These are phyloP conservation scores for Phalloptychus januarius DNA, from an alignment of 2,797 vertebrate genomes.

Conservation along the genomic window DNA sequence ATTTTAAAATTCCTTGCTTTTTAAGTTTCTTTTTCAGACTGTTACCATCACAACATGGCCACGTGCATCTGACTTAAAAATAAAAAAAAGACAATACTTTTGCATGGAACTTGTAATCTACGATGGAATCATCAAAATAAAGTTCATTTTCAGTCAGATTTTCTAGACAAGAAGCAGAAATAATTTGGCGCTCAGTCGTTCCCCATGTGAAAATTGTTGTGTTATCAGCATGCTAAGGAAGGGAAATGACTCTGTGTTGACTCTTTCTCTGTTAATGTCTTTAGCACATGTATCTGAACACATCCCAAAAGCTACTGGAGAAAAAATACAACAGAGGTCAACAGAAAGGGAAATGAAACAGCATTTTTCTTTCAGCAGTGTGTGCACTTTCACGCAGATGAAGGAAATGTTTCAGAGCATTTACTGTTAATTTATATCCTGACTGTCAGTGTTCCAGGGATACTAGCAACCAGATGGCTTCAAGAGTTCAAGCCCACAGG, in stretches of 20 bases:
- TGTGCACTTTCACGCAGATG: background rate
- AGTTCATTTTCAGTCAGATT: background rate
- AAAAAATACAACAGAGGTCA: background rate
- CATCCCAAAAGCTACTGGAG: background rate
- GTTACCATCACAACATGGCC: background rate
- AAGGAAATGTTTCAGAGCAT: background rate
- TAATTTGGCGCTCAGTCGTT: background rate
- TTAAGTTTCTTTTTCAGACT: background rate
- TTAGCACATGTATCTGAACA: constrained; percentile 1
- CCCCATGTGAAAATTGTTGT: background rate
- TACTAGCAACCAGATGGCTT: background rate
- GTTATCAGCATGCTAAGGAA: background rate
- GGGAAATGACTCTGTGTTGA: background rate
- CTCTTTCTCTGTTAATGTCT: background rate
- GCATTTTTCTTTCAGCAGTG: background rate
- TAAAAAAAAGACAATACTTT: background rate
- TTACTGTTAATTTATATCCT: background rate
- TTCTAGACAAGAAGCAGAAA: background rate
- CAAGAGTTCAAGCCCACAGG: background rate
- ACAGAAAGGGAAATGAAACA: background rate
- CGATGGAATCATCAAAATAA: background rate
- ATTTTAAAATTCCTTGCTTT: background rate
- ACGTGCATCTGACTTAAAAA: background rate
- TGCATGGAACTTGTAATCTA: background rate
- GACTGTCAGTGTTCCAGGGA: background rate